Evolutionary conservation across 2,797 vertebrate species (phyloP), one percentile per base, ranked within the genome.

Genomic region (Poeciliopsis turneri): DNA sequence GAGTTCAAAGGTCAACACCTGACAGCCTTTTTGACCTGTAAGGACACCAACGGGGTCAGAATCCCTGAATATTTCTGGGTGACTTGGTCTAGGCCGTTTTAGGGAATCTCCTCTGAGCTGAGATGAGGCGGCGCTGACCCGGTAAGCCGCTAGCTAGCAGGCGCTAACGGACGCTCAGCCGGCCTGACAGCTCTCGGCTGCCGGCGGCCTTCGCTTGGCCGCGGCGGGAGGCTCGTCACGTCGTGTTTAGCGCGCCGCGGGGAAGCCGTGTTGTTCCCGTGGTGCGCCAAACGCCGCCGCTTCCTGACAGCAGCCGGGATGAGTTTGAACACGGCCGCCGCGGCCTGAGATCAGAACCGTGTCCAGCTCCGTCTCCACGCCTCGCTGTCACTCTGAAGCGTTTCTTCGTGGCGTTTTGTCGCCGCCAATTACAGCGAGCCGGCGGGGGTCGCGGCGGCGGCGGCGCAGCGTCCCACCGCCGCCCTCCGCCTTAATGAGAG

Each of bases 191-290:
- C 96, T 96, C 97, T 96, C 94, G 96, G 97, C 96, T 94, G 95
- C 96, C 96, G 96, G 97, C 96, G 93, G 95, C 96, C 96, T 97
- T 96, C 94, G 95, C 96, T 96, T 96, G 96, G 82, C 94, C 81
- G 96, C 97, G 97, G 97, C 96, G 95, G 97, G 97, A 96, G 94
- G 95, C 93, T 96, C 93, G 93, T 95, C 90, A 94, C 95, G 96
- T 95, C 90, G 94, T 95, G 96, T 97, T 97, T 96, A 96, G 95
- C 0, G 39, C 93, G 91, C 95, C 94, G 94, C 93, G 92, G 90
- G 94, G 93, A 94, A 93, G 90, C 86, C 82, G 82, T 82, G 90
- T 92, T 89, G 81, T 85, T 70, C 28, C 68, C 55, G 46, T 41
- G 49, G 30, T 36, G n/a, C 30, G 76, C 74, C n/a, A 68, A 25